A percentile compares a stretch with the other conserved stretches of the same genome.
Evolutionary conservation across 2,113 vertebrate genomes (phyloP).

Genomic region (Ageneiosus marmoratus): DNA sequence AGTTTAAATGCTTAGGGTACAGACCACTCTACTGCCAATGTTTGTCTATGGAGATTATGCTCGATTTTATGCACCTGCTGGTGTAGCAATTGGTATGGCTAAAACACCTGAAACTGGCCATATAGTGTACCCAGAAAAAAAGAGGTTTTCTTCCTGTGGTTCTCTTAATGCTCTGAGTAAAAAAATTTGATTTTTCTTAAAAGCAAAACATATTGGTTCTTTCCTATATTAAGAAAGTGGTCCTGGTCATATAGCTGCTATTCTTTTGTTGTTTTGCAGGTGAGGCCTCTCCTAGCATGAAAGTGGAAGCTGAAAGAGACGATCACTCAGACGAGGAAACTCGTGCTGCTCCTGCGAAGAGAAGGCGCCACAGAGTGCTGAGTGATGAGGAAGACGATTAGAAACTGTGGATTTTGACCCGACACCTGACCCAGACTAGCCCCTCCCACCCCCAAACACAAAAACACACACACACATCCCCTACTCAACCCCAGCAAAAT

Average conservation of each 20-base stretch:
- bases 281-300: constrained; percentile 19
- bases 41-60: background rate
- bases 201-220: background rate
- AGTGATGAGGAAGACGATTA: constrained; percentile 70
- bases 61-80: background rate
- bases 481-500: no score
- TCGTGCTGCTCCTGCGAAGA: constrained; percentile 69
- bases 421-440: background rate
- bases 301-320: constrained; percentile 34
- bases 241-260: background rate
- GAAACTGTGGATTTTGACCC: background rate
- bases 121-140: background rate
- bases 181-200: background rate
- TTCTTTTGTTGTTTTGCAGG: constrained; percentile 45
- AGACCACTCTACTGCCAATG: background rate
- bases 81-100: background rate
- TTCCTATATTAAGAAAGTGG: background rate
- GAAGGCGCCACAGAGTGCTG: constrained; percentile 74
- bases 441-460: no score
- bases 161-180: background rate
- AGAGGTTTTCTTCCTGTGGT: background rate
- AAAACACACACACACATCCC: no score
- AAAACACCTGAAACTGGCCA: background rate
- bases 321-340: constrained; percentile 67
- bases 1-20: background rate